phyloP scores from a whole-genome alignment of 2,888 invertebrate species.

The Cosmia trapezina region DNA sequence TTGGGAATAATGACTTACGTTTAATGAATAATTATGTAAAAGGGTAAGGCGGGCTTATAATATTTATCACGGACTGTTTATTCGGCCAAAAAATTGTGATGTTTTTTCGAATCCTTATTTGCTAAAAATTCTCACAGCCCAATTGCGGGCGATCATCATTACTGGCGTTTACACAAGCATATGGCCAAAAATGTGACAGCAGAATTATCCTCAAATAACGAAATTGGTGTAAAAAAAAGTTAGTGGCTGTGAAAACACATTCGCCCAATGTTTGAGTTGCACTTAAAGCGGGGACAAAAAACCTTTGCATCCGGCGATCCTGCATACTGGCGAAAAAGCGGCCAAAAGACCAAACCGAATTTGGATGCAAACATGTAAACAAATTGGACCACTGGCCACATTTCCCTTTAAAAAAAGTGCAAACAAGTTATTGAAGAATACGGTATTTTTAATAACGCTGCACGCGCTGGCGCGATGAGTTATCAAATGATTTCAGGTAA shows the following conservation, averaged over 20 bases:
- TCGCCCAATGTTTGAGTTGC: slow-evolving; percentile 80
- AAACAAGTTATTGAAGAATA: slow-evolving; percentile 45
- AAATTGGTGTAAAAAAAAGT: slow-evolving; percentile 68
- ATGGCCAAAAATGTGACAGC: slow-evolving; percentile 62
- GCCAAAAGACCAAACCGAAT: slow-evolving; percentile 84
- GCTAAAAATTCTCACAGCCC: slow-evolving; percentile 19
- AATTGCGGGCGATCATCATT: slow-evolving; percentile 41
- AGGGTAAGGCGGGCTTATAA: background rate
- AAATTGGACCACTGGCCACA: slow-evolving; percentile 55
- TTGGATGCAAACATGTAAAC: slow-evolving; percentile 75
- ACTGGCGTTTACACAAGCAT: slow-evolving; percentile 52
- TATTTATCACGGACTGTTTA: slow-evolving; percentile 1
- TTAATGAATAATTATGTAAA: slow-evolving; percentile 11
- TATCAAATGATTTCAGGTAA: slow-evolving; percentile 8
- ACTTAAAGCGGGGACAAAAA: slow-evolving; percentile 81
- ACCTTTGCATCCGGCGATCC: slow-evolving; percentile 79
- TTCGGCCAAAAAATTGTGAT: background rate
- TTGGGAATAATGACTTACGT: background rate
- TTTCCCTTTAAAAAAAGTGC: slow-evolving; percentile 41
- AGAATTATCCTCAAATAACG: slow-evolving; percentile 58
- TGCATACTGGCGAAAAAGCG: slow-evolving; percentile 80
- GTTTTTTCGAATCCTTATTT: slow-evolving; percentile 34
- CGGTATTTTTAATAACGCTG: slow-evolving; percentile 26
- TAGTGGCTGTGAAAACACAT: slow-evolving; percentile 68
- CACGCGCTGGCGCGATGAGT: background rate